Conservation (phyloP, 1,140 invertebrate species). For the Apolygus lucorum region DNA sequence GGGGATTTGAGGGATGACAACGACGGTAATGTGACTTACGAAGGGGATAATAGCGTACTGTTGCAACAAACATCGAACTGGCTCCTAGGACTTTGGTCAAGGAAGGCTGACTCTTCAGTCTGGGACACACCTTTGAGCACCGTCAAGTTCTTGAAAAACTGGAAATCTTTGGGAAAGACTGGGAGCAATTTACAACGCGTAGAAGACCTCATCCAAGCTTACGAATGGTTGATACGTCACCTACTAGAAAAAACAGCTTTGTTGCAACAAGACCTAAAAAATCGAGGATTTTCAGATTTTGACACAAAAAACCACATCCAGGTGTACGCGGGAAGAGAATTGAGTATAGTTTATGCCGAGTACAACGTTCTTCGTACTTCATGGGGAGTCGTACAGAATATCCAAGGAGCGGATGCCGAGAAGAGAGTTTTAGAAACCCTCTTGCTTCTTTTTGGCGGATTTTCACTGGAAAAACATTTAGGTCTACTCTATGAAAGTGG, state of each 20-base stretch:
- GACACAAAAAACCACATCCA: conserved; percentile 70
- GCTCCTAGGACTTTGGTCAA: conserved; percentile 42
- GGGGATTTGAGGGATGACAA: conserved; percentile 78
- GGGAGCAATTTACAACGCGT: not conserved
- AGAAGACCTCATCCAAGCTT: conserved; percentile 59
- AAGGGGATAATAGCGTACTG: conserved; percentile 93
- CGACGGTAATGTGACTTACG: conserved; percentile 89
- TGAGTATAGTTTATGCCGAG: conserved; percentile 70
- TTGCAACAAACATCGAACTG: conserved; percentile 91
- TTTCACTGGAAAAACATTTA: conserved; percentile 63
- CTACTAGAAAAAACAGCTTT: conserved; percentile 59
- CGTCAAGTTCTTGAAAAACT: conserved; percentile 50
- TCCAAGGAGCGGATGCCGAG: conserved; percentile 27
- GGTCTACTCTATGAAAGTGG: conserved; percentile 59
- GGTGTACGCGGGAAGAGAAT: conserved; percentile 63
- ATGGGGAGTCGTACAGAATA: not conserved
- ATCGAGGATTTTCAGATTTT: conserved; percentile 55
- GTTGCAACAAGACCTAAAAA: conserved; percentile 48
- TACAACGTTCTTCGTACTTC: conserved; percentile 36
- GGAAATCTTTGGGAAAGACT: conserved; percentile 42
- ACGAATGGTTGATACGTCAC: conserved; percentile 77
- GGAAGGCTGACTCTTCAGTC: conserved; percentile 26
- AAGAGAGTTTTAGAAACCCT: conserved; percentile 53
- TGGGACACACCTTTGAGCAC: conserved; percentile 60
- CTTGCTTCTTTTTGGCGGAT: conserved; percentile 61